Base-by-base conservation (phyloP, 2,113 vertebrate genomes). In the Nicator chloris region DNA sequence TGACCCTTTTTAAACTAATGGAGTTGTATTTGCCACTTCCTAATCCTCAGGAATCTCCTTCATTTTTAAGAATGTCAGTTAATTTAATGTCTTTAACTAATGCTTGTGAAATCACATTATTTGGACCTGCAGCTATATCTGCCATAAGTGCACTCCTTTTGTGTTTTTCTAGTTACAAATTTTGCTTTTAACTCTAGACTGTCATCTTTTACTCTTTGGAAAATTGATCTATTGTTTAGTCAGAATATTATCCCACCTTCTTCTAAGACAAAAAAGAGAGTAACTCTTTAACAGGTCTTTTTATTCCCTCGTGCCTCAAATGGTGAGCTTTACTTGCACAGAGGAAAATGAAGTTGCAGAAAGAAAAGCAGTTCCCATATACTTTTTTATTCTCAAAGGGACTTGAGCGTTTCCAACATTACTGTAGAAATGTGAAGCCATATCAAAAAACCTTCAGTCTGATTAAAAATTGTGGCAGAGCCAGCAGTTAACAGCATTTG, bases 11-110 rank as follows among this genome's bases (percentile, higher is more conserved):
- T 90, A 97, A 97, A 97, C 93, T 98, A 97, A 97, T 98, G 97
- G 95, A 97, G 96, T 87, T 97, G 80, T 95, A 96, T 97, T 97
- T 98, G 98, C 95, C 95, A 95, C 97, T 97, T 98, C 97, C 96
- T 97, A 98, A 98, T 97, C 95, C 95, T 95, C 68, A 73, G 53
- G 93, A 97, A 97, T 97, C 86, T 93, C 92, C 86, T 91, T 66
- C 44, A 83, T 95, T 96, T 96, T 96, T 77, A 93, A 94, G 90
- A 89, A 90, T 85, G 84, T 86, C 15, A 1, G 45, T 91, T 97
- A 91, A 94, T 95, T 79, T 96, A 81, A 90, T 93, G 56, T 28
- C 33, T 86, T 93, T 88, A 91, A 82, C 82, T 93, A 91, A 82
- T 61, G 73, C 26, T 82, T 78, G 60, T 70, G 81, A 86, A 92